phyloP scores from a whole-genome alignment of 2,888 invertebrate species.

The Drosophila buzzatii region DNA sequence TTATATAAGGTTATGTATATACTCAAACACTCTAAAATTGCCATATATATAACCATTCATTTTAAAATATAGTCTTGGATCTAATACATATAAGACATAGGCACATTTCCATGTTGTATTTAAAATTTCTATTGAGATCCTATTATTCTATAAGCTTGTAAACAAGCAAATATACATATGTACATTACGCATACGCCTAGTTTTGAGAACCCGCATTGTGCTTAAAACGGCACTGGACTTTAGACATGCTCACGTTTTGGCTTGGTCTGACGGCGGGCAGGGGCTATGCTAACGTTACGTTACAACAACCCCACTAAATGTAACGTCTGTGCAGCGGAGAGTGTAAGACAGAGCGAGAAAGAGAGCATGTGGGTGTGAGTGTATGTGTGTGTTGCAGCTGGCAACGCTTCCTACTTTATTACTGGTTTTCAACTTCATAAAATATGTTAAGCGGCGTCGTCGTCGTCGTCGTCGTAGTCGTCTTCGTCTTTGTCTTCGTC shows the following conservation, averaged over 20 bases:
- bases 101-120: too few species aligned
- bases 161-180: too few species aligned
- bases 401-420: slow-evolving; percentile 76
- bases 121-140: too few species aligned
- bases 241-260: slow-evolving; percentile 34
- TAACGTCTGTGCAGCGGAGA: slow-evolving; percentile 30
- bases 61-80: too few species aligned
- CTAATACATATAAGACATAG: too few species aligned
- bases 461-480: slow-evolving; percentile 34
- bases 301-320: slow-evolving; percentile 52
- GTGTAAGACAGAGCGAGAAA: slow-evolving; percentile 27
- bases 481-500: slow-evolving; percentile 35
- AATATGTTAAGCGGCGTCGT: slow-evolving; percentile 69
- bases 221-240: slow-evolving; percentile 45
- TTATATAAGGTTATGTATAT: too few species aligned
- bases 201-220: background rate
- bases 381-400: slow-evolving; percentile 61
- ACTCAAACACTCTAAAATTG: too few species aligned
- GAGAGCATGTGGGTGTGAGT: slow-evolving; percentile 38
- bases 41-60: too few species aligned
- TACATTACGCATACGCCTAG: background rate
- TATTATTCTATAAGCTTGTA: too few species aligned
- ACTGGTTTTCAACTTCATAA: slow-evolving; percentile 74
- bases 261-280: slow-evolving; percentile 6
- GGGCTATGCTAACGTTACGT: slow-evolving; percentile 45